Evolutionary conservation across 2,888 invertebrate species (phyloP).

Genomic region (Nipponacmea schrenckii): DNA sequence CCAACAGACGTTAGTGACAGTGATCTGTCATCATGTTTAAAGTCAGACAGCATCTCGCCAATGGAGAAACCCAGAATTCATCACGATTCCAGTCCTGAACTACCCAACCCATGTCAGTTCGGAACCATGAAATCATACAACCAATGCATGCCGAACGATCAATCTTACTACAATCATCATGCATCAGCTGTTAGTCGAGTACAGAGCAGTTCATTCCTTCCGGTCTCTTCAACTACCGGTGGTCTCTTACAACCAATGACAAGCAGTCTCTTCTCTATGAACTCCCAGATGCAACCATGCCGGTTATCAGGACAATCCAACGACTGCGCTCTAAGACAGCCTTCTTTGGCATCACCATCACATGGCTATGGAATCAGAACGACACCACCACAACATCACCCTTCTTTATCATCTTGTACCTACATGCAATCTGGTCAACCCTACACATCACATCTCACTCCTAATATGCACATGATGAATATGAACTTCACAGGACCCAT

Average conservation of each 20-base stretch:
- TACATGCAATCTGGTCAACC: conserved; percentile 62
- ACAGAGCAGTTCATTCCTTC: conserved; percentile 47
- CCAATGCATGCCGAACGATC: conserved; percentile 47
- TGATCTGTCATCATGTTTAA: conserved; percentile 35
- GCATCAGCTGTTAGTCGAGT: conserved; percentile 41
- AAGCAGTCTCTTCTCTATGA: conserved; percentile 39
- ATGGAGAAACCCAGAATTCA: conserved; percentile 40
- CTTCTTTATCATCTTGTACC: conserved; percentile 56
- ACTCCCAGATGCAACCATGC: conserved; percentile 50
- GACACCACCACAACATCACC: conserved; percentile 47
- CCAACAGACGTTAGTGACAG: conserved; percentile 21
- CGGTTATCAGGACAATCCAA: conserved; percentile 45
- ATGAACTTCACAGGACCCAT: conserved; percentile 63
- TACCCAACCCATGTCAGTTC: conserved; percentile 51
- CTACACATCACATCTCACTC: conserved; percentile 52
- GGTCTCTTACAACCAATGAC: conserved; percentile 44
- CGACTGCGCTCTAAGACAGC: conserved; percentile 51
- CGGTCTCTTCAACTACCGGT: conserved; percentile 44
- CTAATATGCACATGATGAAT: conserved; percentile 63
- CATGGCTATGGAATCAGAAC: conserved; percentile 48
- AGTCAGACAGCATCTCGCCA: conserved; percentile 31
- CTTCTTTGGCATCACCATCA: conserved; percentile 44
- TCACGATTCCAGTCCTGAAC: conserved; percentile 18
- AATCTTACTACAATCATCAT: conserved; percentile 61
- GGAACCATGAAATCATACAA: conserved; percentile 39